Conservation (phyloP, 2,113 vertebrate genomes). For the Epinephelus cyanopodus region DNA sequence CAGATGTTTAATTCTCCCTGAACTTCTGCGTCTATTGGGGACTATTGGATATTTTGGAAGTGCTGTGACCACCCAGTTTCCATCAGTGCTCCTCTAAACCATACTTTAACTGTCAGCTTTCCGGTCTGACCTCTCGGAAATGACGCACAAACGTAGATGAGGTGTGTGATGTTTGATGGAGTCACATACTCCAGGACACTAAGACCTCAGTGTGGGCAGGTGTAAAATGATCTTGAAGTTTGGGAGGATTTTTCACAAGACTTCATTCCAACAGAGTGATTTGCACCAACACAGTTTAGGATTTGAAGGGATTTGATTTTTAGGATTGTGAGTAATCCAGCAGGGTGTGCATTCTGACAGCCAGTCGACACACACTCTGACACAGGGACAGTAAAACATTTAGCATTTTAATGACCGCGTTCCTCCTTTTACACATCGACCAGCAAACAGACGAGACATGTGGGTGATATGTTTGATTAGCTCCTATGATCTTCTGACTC, state of each 20-base stretch:
- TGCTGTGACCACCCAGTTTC: neutral
- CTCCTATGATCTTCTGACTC: conserved; percentile 29
- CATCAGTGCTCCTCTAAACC: conserved; percentile 6
- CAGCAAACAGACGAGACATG: neutral
- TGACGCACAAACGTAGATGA: neutral
- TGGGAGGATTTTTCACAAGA: conserved; percentile 12
- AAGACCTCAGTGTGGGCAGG: conserved; percentile 19
- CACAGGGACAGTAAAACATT: neutral
- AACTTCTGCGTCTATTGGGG: neutral
- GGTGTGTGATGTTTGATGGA: conserved; percentile 44
- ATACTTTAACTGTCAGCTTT: conserved; percentile 2
- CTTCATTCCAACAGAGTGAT: conserved; percentile 33
- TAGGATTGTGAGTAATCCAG: conserved; percentile 20
- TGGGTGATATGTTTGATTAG: neutral
- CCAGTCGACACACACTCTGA: neutral
- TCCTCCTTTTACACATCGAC: neutral
- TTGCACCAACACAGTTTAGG: conserved; percentile 12
- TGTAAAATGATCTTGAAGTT: conserved; percentile 41
- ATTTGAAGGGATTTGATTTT: conserved; percentile 38
- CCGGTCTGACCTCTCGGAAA: conserved; percentile 23
- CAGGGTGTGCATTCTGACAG: neutral
- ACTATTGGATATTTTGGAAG: too few relatives aligned
- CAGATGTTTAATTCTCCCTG: neutral
- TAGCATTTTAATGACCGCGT: neutral
- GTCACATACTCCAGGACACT: conserved; percentile 30